Percentiles rank a stretch among this genome's conserved stretches.
Conservation (phyloP, 2,888 invertebrate species). For the Macrosoma leucophasiata region DNA sequence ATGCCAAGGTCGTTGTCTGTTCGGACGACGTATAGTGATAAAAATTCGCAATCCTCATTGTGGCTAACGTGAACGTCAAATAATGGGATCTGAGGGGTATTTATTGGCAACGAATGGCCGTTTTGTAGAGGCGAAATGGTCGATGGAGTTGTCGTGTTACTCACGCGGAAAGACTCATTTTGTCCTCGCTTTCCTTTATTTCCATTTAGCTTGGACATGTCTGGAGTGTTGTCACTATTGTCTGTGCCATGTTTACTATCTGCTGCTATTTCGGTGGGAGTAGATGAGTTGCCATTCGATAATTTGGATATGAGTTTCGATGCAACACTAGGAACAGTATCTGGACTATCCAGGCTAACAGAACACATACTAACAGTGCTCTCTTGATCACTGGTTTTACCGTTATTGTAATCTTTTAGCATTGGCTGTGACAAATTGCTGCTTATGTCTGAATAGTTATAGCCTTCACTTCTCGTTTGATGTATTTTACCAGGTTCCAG, state of each 20-base stretch:
- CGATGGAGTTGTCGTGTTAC: conserved; percentile 63
- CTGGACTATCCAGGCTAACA: conserved; percentile 53
- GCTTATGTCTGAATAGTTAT: conserved; percentile 44
- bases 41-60: conserved; percentile 65
- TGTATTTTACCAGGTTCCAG: conserved; percentile 39
- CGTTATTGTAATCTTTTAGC: conserved; percentile 38
- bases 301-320: conserved; percentile 64
- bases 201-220: conserved; percentile 45
- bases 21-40: conserved; percentile 60
- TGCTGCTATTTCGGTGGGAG: conserved; percentile 46
- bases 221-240: conserved; percentile 60
- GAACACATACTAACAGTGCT: conserved; percentile 62
- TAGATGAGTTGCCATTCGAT: conserved; percentile 67
- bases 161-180: conserved; percentile 55
- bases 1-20: conserved; percentile 64
- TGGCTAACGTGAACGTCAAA: conserved; percentile 64
- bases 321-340: conserved; percentile 47
- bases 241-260: conserved; percentile 34
- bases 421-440: conserved; percentile 39
- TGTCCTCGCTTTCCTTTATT: conserved; percentile 48
- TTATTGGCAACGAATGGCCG: conserved; percentile 57
- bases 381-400: conserved; percentile 58
- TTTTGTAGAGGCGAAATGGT: conserved; percentile 68
- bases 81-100: conserved; percentile 56
- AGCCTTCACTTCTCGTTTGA: conserved; percentile 51